These are phyloP conservation scores for Aelia acuminata DNA, from an alignment of 2,888 invertebrate genomes.

Conservation along the genomic window DNA sequence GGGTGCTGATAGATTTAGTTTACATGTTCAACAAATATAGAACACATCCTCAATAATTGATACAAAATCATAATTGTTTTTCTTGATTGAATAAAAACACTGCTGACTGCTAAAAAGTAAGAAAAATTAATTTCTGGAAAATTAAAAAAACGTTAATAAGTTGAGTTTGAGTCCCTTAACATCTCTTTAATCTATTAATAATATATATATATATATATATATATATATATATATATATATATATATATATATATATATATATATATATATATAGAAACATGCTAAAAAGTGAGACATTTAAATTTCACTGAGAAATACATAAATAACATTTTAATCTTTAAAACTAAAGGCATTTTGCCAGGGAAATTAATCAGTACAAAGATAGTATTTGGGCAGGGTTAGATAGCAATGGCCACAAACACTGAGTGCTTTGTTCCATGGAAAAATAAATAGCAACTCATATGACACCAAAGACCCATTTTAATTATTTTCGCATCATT, in stretches of 20 bases:
- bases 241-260: too few species aligned
- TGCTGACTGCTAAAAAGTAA: neutral
- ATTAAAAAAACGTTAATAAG: neutral
- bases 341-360: neutral
- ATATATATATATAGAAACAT: neutral
- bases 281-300: neutral
- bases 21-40: neutral
- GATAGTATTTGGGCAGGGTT: neutral
- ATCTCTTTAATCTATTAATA: neutral
- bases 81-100: neutral
- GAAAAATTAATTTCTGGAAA: neutral
- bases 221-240: too few species aligned
- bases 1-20: neutral
- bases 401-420: neutral
- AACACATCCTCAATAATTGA: neutral
- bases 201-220: too few species aligned
- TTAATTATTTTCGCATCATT: neutral
- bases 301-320: neutral
- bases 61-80: neutral
- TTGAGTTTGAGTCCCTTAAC: neutral
- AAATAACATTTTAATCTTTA: neutral
- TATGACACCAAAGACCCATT: neutral
- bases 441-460: neutral
- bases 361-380: neutral
- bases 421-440: neutral